These are phyloP conservation scores for Triops longicaudatus DNA, from an alignment of 1,140 invertebrate species.

Conservation along the genomic window DNA sequence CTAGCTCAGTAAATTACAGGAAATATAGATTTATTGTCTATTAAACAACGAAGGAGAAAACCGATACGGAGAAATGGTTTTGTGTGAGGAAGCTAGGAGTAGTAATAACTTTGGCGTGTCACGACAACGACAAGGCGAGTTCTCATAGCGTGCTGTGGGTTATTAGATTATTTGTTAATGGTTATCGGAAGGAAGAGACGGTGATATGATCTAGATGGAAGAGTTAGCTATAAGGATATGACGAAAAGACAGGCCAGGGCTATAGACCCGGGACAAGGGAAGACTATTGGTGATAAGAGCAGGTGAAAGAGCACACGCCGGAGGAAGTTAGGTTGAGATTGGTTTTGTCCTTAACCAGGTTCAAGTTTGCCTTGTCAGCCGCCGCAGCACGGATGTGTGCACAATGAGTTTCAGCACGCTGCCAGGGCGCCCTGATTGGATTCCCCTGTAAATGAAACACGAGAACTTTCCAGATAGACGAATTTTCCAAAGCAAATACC, in stretches of 20 bases:
- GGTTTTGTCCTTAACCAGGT: not conserved
- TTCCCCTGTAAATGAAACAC: not conserved
- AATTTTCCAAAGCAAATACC: not conserved
- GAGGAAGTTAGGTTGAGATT: conserved; percentile 5
- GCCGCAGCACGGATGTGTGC: conserved; percentile 6
- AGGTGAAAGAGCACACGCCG: conserved; percentile 4
- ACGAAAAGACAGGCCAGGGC: not conserved
- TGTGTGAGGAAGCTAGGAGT: not conserved
- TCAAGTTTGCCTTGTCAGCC: conserved; percentile 8
- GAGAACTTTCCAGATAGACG: not conserved
- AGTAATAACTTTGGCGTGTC: not conserved
- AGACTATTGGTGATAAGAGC: not conserved
- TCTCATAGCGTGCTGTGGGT: not conserved
- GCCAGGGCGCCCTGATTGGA: not conserved
- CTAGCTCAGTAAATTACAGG: not conserved
- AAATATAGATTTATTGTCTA: not conserved
- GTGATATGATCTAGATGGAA: conserved; percentile 12
- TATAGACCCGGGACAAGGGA: not conserved
- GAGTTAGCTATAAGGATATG: not conserved
- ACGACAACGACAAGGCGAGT: not conserved
- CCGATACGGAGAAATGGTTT: too few relatives aligned
- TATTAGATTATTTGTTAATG: conserved; percentile 16
- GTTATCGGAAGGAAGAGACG: conserved; percentile 10
- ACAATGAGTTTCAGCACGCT: conserved; percentile 6
- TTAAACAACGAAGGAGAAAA: not conserved